Base-by-base conservation (phyloP, 1,140 invertebrate species). In the Whitmania pigra region DNA sequence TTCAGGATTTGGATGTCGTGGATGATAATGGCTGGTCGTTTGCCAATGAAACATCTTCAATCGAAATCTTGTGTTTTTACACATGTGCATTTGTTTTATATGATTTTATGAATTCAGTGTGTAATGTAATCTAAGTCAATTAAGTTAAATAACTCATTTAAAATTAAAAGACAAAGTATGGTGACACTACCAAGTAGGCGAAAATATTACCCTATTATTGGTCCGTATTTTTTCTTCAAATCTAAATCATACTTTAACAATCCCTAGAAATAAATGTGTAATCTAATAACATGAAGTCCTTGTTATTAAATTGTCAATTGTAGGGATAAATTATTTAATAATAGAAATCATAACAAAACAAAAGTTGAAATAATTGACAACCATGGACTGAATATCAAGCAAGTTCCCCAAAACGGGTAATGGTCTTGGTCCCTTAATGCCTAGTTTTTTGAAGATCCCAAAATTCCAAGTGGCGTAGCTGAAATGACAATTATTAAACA, bases 381-480 rank as follows among this genome's bases (percentile, higher is more conserved):
- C 69, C 29, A 63, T 67, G 20, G 20, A 40, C 31, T 72, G 40
- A 67, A 63, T 25, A 36, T 27, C 27, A 22, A 36, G 29, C 67
- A 73, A 31, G 29, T 43, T 73, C 29, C 72, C 72, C 53, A 73
- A 55, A 60, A 53, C 53, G 29, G 67, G 66, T 53, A 53, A 13
- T 31, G 72, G 72, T 20, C 36, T 40, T n/a, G 72, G 72, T 9
- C 72, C 72, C 27, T 49, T 40, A 25, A 73, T 73, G 11, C 72
- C 72, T 9, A 67, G 49, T 55, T 57, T 73, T 36, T 69, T 73
- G 72, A 73, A 73, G 25, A 40, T 40, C 31, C 53, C 72, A 25
- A 73, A 73, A 69, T 69, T 31, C 67, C 54, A 40, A 2, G 49
- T 69, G 13, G 63, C 49, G 22, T 73, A 69, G 4, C 72, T 73